Conservation (phyloP, 2,113 vertebrate species). For the Rhineura floridana region DNA sequence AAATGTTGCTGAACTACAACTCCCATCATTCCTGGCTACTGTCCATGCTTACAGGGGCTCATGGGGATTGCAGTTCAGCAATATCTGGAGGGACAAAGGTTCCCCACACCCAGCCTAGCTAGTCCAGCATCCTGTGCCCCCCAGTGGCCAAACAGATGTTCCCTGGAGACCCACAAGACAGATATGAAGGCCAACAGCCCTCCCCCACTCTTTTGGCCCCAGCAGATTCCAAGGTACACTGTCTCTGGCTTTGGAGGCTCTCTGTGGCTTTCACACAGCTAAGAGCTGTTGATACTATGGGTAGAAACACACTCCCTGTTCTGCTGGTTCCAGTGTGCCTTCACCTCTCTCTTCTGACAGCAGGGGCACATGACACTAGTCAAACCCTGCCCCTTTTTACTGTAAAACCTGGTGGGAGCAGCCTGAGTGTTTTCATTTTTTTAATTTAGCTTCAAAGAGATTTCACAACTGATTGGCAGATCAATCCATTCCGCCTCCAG, state of each 20-base stretch:
- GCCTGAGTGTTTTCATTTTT: too few relatives aligned
- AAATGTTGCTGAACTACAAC: background rate
- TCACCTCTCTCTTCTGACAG: too few relatives aligned
- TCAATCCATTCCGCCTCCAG: too few relatives aligned
- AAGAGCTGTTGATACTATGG: background rate
- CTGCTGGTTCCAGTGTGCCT: too few relatives aligned
- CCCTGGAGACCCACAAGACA: background rate
- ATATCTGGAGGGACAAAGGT: background rate
- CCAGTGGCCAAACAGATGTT: background rate
- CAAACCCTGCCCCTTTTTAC: too few relatives aligned
- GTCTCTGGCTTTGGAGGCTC: background rate
- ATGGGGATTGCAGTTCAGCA: background rate
- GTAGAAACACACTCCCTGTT: too few relatives aligned
- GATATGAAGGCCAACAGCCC: background rate
- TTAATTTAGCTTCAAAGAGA: too few relatives aligned
- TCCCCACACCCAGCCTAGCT: background rate
- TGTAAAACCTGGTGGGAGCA: too few relatives aligned
- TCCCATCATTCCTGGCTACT: background rate
- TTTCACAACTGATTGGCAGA: too few relatives aligned
- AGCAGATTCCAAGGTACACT: background rate
- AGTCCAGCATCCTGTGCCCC: background rate
- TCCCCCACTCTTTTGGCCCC: background rate
- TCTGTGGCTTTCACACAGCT: background rate
- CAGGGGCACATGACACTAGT: too few relatives aligned
- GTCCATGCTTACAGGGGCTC: too few relatives aligned